phyloP scores from a whole-genome alignment of 2,888 invertebrate genomes.

The Epistrophella euchroma region DNA sequence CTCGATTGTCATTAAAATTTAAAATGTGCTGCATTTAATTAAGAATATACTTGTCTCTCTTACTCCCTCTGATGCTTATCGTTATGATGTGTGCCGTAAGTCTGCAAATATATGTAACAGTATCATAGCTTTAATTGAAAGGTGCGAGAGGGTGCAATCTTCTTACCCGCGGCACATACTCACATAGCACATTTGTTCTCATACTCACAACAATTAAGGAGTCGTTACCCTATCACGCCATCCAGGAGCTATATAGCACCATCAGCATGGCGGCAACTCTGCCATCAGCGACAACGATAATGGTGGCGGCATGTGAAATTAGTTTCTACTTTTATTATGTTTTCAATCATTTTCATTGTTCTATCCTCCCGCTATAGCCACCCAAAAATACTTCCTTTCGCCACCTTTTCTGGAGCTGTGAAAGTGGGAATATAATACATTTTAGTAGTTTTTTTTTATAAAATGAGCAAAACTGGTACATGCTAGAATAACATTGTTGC shows the following conservation, averaged over 20 bases:
- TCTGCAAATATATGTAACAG: not conserved
- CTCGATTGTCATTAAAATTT: slow-evolving; percentile 64
- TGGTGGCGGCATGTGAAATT: slow-evolving; percentile 52
- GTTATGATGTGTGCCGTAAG: not conserved
- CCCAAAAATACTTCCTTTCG: not conserved
- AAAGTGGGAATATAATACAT: slow-evolving; percentile 28
- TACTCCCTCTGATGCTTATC: not conserved
- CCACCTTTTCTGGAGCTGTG: slow-evolving; percentile 4
- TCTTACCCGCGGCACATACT: not conserved
- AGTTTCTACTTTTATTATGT: slow-evolving; percentile 71
- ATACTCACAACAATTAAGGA: slow-evolving; percentile 42
- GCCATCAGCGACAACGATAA: not conserved
- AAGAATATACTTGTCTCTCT: slow-evolving; percentile 34
- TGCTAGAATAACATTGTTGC: not conserved
- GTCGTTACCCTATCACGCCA: slow-evolving; percentile 31
- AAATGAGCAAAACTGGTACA: slow-evolving; percentile 9
- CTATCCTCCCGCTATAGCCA: too few species aligned
- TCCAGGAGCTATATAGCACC: not conserved
- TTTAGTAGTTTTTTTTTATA: slow-evolving; percentile 40
- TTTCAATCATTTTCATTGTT: slow-evolving; percentile 75
- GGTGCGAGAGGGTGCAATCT: too few species aligned
- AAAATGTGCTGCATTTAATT: slow-evolving; percentile 65
- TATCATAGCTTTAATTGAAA: slow-evolving; percentile 25
- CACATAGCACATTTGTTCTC: slow-evolving; percentile 2
- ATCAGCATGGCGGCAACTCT: not conserved